These are phyloP conservation scores for Porphyrio hochstetteri DNA, from an alignment of 2,113 vertebrate species.

Conservation along the genomic window DNA sequence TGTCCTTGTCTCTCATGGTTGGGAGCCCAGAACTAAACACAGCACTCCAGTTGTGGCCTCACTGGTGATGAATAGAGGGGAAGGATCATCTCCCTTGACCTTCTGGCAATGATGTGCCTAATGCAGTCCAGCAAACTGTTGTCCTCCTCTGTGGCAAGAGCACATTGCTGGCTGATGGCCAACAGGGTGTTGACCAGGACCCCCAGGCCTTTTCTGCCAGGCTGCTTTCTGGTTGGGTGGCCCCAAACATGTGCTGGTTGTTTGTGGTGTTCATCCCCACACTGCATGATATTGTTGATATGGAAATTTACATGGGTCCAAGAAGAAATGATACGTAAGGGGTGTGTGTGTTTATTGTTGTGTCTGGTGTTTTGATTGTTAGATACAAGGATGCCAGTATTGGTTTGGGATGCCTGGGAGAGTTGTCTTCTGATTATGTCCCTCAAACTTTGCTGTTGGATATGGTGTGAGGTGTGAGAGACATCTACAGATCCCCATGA, in stretches of 20 bases:
- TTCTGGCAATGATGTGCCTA: not conserved
- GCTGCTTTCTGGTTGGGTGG: not conserved
- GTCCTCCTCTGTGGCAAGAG: not conserved
- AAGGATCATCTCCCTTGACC: accelerated
- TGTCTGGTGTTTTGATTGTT: not conserved
- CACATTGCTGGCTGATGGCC: not conserved
- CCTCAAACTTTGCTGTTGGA: not conserved
- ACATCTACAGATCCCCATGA: not conserved
- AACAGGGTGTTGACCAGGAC: not conserved
- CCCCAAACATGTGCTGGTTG: accelerated
- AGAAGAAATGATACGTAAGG: not conserved
- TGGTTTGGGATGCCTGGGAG: not conserved
- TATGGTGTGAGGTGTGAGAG: not conserved
- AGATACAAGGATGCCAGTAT: not conserved
- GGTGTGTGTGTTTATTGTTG: too few relatives aligned
- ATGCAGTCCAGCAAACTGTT: not conserved
- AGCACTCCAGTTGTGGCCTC: not conserved
- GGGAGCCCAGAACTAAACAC: not conserved
- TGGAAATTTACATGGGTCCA: not conserved
- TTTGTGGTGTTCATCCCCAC: not conserved
- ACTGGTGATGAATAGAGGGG: not conserved
- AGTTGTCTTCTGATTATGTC: not conserved
- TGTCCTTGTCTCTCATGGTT: not conserved
- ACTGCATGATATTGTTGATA: not conserved
- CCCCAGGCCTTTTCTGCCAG: not conserved